These are phyloP conservation scores for Rhimphoctona megacephalus DNA, from an alignment of 2,888 invertebrate species.

Conservation along the genomic window DNA sequence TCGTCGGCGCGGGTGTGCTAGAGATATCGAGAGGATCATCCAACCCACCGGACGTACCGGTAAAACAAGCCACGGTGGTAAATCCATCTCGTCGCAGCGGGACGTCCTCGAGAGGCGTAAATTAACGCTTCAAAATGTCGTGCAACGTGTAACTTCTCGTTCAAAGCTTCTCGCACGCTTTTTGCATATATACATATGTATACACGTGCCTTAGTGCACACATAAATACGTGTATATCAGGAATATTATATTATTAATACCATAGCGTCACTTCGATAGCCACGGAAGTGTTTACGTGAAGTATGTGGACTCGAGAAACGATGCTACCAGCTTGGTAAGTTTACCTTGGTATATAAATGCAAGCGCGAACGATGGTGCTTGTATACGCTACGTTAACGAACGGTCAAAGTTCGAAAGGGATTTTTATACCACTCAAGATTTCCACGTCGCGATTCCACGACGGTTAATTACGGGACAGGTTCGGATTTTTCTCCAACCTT, in stretches of 20 bases:
- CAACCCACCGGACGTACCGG: conserved; percentile 64
- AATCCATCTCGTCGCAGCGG: conserved; percentile 72
- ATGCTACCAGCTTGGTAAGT: conserved; percentile 17
- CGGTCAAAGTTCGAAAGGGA: conserved; percentile 64
- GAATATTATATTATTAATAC: conserved; percentile 55
- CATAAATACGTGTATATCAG: not conserved
- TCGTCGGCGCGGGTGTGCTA: conserved; percentile 30
- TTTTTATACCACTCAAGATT: conserved; percentile 59
- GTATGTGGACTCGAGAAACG: conserved; percentile 31
- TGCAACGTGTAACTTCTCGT: conserved; percentile 67
- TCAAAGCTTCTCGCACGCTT: conserved; percentile 55
- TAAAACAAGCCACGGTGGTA: conserved; percentile 70
- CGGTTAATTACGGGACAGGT: conserved; percentile 67
- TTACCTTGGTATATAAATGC: conserved; percentile 30
- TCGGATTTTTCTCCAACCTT: conserved; percentile 21
- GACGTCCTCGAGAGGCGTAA: conserved; percentile 70
- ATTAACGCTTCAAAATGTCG: conserved; percentile 73
- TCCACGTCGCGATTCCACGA: conserved; percentile 63
- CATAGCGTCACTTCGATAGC: conserved; percentile 41
- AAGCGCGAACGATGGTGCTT: conserved; percentile 21
- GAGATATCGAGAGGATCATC: conserved; percentile 55
- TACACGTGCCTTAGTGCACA: conserved; percentile 30
- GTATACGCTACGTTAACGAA: conserved; percentile 29
- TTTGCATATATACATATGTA: conserved; percentile 24
- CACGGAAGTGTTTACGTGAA: conserved; percentile 34